Percentiles rank a stretch among this genome's conserved stretches.
These are phyloP conservation scores for Pherbina coryleti DNA, from an alignment of 2,888 invertebrate genomes.

Conservation along the genomic window DNA sequence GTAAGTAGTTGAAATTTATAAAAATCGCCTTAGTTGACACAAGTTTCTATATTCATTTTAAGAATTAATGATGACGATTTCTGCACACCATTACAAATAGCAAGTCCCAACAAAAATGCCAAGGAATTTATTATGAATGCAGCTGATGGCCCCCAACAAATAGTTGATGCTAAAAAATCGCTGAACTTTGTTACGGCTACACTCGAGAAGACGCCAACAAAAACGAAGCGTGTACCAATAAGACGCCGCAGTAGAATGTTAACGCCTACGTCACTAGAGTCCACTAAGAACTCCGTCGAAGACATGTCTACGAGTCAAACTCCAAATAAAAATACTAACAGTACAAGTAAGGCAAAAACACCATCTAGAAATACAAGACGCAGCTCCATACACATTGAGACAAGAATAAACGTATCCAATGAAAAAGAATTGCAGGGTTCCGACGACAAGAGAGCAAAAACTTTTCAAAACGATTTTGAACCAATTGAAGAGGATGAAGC, in stretches of 20 bases:
- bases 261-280: constrained; percentile 31
- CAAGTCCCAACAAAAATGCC: not conserved
- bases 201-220: not conserved
- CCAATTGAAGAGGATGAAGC: constrained; percentile 42
- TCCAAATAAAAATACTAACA: constrained; percentile 15
- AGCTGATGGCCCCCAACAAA: not conserved
- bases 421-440: constrained; percentile 27
- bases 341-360: constrained; percentile 29
- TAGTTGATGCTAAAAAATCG: constrained; percentile 14
- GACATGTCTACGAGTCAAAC: constrained; percentile 23
- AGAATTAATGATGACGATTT: constrained; percentile 57
- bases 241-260: constrained; percentile 40
- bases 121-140: not conserved
- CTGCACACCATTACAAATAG: constrained; percentile 45
- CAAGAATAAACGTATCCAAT: constrained; percentile 38
- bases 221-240: not conserved
- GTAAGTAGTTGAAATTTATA: constrained; percentile 46
- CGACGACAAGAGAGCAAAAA: constrained; percentile 23
- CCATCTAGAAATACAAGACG: constrained; percentile 48
- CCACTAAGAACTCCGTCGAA: constrained; percentile 27
- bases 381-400: constrained; percentile 49
- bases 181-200: constrained; percentile 7
- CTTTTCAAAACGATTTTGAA: constrained; percentile 18
- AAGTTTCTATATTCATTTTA: not conserved
- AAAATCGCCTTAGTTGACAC: not conserved